Conservation (phyloP, 2,888 invertebrate species). For the Rotaria macrura region DNA sequence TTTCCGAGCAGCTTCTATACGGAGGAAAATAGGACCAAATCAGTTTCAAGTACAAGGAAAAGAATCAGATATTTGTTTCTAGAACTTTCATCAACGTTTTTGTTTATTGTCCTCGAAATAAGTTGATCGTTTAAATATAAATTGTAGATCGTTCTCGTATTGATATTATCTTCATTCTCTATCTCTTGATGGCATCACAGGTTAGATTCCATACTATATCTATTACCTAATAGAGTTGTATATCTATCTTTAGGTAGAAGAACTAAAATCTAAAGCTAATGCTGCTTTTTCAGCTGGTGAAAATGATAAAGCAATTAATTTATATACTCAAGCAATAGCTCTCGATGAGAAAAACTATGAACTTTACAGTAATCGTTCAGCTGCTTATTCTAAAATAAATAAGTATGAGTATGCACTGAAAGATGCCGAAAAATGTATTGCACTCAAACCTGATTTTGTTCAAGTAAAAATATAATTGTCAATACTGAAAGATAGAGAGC, state of each 20-base stretch:
- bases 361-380: constrained; percentile 78
- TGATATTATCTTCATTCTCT: no score
- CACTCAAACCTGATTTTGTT: constrained; percentile 62
- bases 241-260: constrained; percentile 54
- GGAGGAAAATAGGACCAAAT: background rate
- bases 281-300: constrained; percentile 67
- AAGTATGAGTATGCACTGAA: constrained; percentile 65
- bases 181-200: no score
- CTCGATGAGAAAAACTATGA: constrained; percentile 73
- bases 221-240: no score
- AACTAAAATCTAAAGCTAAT: constrained; percentile 76
- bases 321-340: constrained; percentile 69
- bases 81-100: no score
- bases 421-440: constrained; percentile 73
- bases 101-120: background rate
- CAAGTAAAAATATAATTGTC: constrained; percentile 43
- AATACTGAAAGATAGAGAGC: background rate
- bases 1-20: background rate
- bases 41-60: background rate
- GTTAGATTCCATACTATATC: background rate
- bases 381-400: constrained; percentile 71
- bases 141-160: no score
- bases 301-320: constrained; percentile 66
- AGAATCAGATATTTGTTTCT: no score
- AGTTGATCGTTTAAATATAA: background rate